Conservation (phyloP, 2,113 vertebrate species). For the Dolichotis patagonum region DNA sequence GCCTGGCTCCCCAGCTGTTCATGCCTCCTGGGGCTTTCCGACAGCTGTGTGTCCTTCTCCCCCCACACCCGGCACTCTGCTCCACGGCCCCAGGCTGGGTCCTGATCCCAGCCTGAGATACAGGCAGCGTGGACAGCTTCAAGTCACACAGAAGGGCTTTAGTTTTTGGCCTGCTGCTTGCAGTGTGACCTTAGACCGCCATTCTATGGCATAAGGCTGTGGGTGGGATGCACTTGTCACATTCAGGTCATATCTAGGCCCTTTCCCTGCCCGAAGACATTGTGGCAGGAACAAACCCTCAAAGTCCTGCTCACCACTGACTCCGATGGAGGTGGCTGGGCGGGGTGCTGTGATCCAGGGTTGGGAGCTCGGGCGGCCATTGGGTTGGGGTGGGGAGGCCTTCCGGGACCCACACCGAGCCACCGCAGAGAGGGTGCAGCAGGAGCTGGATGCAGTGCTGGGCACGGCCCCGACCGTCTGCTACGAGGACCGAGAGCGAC, state of each 20-base stretch:
- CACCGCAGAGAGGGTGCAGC: conserved; percentile 77
- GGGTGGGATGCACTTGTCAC: neutral
- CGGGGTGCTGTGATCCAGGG: neutral
- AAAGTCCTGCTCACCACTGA: neutral
- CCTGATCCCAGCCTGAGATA: neutral
- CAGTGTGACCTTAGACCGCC: neutral
- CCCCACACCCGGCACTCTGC: neutral
- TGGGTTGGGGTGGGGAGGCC: neutral
- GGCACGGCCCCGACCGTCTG: conserved; percentile 56
- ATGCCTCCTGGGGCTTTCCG: neutral
- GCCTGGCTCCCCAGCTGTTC: neutral
- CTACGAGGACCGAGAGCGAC: conserved; percentile 65
- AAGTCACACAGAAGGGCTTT: neutral
- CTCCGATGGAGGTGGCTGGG: too few species aligned
- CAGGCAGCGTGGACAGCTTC: neutral
- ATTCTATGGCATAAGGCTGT: neutral
- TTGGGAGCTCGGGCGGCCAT: neutral
- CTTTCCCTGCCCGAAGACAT: neutral
- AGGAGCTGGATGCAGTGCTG: neutral
- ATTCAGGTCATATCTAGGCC: neutral
- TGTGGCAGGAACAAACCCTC: neutral
- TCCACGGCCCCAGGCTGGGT: neutral
- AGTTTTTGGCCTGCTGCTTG: neutral
- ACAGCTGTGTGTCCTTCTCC: neutral
- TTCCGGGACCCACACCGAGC: neutral